phyloP scores from a whole-genome alignment of 2,888 invertebrate species.

The Oegoconia quadripuncta region DNA sequence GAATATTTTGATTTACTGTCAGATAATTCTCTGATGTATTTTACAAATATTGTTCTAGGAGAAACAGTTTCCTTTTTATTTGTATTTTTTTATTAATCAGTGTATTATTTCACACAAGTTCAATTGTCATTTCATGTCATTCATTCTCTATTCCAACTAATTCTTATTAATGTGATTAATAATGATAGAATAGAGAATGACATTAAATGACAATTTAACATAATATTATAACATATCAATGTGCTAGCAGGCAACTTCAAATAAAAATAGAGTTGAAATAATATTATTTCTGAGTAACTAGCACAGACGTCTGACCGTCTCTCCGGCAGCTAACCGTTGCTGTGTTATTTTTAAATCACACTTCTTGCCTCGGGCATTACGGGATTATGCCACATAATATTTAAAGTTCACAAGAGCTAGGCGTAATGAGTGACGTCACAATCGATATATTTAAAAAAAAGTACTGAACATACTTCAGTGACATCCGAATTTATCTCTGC shows the following conservation, averaged over 20 bases:
- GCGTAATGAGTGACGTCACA: too few relatives aligned
- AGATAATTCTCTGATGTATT: too few relatives aligned
- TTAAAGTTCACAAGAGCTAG: background rate
- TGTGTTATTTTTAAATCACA: slow-evolving; percentile 62
- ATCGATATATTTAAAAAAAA: too few relatives aligned
- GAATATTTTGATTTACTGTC: too few relatives aligned
- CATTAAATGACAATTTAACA: background rate
- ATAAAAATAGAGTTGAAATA: slow-evolving; percentile 58
- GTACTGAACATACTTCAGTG: slow-evolving; percentile 4
- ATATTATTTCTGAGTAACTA: slow-evolving; percentile 48
- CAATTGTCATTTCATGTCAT: too few relatives aligned
- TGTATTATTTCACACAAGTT: too few relatives aligned
- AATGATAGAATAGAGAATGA: background rate
- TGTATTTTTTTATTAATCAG: too few relatives aligned
- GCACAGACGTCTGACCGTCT: slow-evolving; percentile 45
- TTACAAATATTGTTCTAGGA: too few relatives aligned
- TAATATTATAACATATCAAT: background rate
- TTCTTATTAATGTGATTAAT: too few relatives aligned
- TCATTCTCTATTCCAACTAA: too few relatives aligned
- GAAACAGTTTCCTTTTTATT: too few relatives aligned
- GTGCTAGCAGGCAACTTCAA: background rate
- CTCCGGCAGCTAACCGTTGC: slow-evolving; percentile 35
- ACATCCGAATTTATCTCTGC: slow-evolving; percentile 46
- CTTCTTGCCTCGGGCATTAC: slow-evolving; percentile 1
- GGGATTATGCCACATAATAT: slow-evolving; percentile 23